phyloP scores from a whole-genome alignment of 2,797 vertebrate species.

The Eulemur coronatus region DNA sequence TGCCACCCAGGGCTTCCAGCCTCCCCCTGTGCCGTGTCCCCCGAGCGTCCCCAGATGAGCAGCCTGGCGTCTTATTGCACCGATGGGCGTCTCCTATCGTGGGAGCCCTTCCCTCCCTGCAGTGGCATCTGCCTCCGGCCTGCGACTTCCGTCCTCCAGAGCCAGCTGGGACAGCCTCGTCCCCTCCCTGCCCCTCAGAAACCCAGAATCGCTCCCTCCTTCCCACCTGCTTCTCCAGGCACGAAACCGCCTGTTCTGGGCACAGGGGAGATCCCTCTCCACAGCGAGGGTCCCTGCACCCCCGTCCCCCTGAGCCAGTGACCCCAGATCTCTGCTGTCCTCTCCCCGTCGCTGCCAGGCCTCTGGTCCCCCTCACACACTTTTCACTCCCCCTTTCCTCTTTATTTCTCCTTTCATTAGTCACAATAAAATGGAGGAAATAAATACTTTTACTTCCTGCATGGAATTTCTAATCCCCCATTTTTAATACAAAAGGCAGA shows the following conservation, averaged over 20 bases:
- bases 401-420: neutral
- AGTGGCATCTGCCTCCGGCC: too few species aligned
- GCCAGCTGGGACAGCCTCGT: neutral
- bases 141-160: too few species aligned
- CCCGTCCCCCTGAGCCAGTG: neutral
- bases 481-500: neutral
- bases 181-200: neutral
- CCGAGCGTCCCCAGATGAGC: neutral
- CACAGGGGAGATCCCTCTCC: fast-evolving
- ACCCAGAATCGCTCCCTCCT: neutral
- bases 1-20: neutral
- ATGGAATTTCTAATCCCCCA: neutral
- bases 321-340: too few species aligned
- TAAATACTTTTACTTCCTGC: neutral
- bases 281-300: neutral
- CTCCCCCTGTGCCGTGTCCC: fast-evolving
- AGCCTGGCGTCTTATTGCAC: neutral
- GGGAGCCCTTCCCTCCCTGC: neutral
- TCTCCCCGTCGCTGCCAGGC: neutral
- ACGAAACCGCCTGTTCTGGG: too few species aligned
- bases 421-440: neutral
- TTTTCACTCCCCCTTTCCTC: neutral
- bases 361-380: neutral
- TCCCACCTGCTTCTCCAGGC: neutral
- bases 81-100: fast-evolving